Base-by-base conservation (phyloP, 2,888 invertebrate genomes). In the Megamerina dolium region DNA sequence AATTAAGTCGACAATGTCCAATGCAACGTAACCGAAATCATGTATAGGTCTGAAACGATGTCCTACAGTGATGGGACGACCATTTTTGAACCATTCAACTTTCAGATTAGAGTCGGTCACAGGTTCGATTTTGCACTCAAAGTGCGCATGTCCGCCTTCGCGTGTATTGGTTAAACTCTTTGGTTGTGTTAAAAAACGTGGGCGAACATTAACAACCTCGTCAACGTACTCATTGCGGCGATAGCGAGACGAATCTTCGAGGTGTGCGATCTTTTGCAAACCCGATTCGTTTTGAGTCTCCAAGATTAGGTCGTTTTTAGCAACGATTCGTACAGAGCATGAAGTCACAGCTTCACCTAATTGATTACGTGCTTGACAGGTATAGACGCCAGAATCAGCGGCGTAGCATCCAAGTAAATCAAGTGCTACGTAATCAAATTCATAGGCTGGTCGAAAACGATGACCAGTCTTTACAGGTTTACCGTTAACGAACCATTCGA, bases 401-500 rank as follows among this genome's bases (percentile, higher is more conserved):
- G 97, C 91, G 67, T 95, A 96, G 18, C 95, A 93, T 61, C 94
- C 93, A 17, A 96, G 76, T 38, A 99, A 81, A 72, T 97, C 97
- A 41, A 99, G 76, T 8, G 96, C 94, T 14, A 96, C 95, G 66
- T 94, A 97, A 63, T 95, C 95, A 68, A 96, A 95, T 72, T 97
- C 96, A 63, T 92, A 89, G 3, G 93, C 91, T 31, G 95, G 95
- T 64, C 94, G 82, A 75, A 96, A 97, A 52, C 97, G 81, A 64
- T 94, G 84, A 53, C 95, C 95, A 32, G 88, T 87, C 66, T 87
- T 89, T 2, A 97, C 82, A 0, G 95, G 91, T 52, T 83, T 79
- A 16, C 94, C 96, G 68, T 99, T 94, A 46, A 91, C 90, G 68
- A 91, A 89, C 99, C 99, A 99, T 53, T 92, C 94, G 41, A 94